Evolutionary conservation across 2,888 invertebrate genomes (phyloP).

Genomic region (Lasioglossum morio): DNA sequence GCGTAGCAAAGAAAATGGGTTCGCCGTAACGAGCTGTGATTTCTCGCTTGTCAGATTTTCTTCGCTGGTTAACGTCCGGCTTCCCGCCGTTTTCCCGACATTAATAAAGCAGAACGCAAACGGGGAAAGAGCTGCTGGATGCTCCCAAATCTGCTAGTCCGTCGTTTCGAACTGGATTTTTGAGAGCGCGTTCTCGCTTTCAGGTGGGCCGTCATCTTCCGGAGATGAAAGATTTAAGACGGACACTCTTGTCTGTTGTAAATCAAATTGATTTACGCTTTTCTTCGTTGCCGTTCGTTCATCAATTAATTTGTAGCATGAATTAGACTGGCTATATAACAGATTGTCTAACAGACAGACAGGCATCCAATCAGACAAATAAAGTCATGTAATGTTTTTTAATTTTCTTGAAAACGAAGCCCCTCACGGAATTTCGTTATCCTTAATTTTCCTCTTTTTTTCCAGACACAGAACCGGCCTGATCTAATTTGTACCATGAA

Average conservation of each 20-base stretch:
- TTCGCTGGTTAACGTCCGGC: not conserved
- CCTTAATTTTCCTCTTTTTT: too few relatives aligned
- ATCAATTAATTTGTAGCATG: not conserved
- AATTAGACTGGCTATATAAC: too few relatives aligned
- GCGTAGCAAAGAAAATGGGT: not conserved
- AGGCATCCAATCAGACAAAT: too few relatives aligned
- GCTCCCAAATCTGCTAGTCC: not conserved
- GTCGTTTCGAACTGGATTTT: not conserved
- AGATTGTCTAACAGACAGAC: too few relatives aligned
- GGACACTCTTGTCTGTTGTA: not conserved
- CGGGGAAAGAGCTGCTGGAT: not conserved
- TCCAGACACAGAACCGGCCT: too few relatives aligned
- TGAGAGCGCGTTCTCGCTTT: not conserved
- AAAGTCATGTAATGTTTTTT: too few relatives aligned
- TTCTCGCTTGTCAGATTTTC: slow-evolving; percentile 10
- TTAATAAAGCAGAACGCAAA: not conserved
- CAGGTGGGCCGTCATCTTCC: not conserved
- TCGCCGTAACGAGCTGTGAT: slow-evolving; percentile 2
- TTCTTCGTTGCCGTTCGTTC: not conserved
- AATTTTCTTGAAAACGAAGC: too few relatives aligned
- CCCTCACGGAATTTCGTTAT: too few relatives aligned
- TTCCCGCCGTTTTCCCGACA: not conserved
- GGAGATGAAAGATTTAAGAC: not conserved
- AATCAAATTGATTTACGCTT: not conserved
- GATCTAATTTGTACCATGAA: too few relatives aligned